These are phyloP conservation scores for Pseudopodoces humilis DNA, from an alignment of 2,113 vertebrate species.

Conservation along the genomic window DNA sequence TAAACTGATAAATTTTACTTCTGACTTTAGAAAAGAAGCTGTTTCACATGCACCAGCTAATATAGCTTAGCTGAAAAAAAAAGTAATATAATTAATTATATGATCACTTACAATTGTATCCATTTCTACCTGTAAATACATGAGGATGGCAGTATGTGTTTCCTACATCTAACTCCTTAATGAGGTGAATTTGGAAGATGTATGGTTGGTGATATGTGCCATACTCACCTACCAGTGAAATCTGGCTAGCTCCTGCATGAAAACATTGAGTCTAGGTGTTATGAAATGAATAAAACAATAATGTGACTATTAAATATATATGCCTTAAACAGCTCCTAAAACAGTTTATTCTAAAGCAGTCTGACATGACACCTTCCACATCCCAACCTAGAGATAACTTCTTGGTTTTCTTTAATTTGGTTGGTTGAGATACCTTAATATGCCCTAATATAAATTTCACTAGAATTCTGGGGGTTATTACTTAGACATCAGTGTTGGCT, in stretches of 20 bases:
- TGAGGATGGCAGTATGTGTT: neutral
- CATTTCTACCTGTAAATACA: neutral
- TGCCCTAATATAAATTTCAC: neutral
- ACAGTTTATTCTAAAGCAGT: neutral
- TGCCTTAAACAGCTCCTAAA: neutral
- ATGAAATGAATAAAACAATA: neutral
- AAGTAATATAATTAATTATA: neutral
- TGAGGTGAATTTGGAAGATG: neutral
- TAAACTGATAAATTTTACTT: neutral
- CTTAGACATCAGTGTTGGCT: neutral
- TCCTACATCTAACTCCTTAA: neutral
- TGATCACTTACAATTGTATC: neutral
- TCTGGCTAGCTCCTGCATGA: neutral
- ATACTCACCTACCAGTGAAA: neutral
- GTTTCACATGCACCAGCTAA: neutral
- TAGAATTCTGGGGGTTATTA: neutral
- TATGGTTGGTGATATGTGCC: neutral
- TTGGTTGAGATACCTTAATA: neutral
- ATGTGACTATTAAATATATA: neutral
- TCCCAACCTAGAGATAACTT: neutral
- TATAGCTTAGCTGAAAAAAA: neutral
- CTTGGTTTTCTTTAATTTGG: neutral
- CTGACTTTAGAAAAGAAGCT: neutral
- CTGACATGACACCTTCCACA: neutral
- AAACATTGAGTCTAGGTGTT: neutral